phyloP scores from a whole-genome alignment of 2,888 invertebrate species.

The Nemurella pictetii region DNA sequence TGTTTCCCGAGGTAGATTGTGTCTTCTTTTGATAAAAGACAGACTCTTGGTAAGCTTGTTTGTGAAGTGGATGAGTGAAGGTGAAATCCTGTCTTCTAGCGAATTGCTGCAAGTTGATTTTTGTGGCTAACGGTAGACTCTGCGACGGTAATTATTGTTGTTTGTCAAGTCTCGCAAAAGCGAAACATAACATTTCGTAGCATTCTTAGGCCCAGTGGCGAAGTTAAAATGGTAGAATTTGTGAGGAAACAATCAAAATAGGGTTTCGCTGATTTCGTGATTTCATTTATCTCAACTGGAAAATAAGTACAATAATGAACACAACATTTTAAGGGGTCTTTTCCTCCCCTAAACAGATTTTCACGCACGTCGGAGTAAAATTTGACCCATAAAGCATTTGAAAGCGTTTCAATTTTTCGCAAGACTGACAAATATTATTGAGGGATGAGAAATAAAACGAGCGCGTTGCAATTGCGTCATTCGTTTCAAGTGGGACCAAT shows the following conservation, averaged over 20 bases:
- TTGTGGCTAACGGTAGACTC: too few relatives aligned
- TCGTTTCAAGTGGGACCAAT: constrained; percentile 12
- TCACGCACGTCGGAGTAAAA: neutral
- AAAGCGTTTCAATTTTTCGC: neutral
- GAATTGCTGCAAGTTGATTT: too few relatives aligned
- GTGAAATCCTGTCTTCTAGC: too few relatives aligned
- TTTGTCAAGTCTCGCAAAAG: too few relatives aligned
- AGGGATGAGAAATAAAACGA: neutral
- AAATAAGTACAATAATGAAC: too few relatives aligned
- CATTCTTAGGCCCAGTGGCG: too few relatives aligned
- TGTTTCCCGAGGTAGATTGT: neutral
- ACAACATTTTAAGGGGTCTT: neutral
- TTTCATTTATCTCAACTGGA: too few relatives aligned
- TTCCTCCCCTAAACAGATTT: neutral
- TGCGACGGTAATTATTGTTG: too few relatives aligned
- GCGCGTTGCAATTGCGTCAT: neutral
- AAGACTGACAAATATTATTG: neutral
- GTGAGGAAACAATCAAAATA: too few relatives aligned
- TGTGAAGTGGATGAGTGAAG: neutral
- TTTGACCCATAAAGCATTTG: neutral
- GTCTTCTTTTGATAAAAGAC: neutral
- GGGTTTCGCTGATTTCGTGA: too few relatives aligned
- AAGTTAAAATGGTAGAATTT: too few relatives aligned
- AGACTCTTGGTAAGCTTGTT: neutral
- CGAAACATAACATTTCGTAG: too few relatives aligned